Percentiles rank a stretch among this genome's conserved stretches.
Evolutionary conservation across 2,113 vertebrate species (phyloP).

Genomic region (Hippolais icterina): DNA sequence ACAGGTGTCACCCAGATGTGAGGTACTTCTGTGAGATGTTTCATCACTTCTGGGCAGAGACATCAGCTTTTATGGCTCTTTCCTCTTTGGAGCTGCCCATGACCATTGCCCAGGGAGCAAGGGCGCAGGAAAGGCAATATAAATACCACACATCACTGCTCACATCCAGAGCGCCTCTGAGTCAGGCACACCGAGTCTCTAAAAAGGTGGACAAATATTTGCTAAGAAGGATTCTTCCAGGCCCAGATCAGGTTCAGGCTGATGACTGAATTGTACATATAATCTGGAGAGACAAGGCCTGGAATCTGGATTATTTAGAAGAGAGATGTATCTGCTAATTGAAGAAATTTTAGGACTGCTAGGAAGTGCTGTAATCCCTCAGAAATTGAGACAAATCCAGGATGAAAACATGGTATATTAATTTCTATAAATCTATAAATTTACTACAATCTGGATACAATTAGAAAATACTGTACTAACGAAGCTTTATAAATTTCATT

Average conservation of each 20-base stretch:
- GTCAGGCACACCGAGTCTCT: slow-evolving; percentile 43
- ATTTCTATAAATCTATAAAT: background rate
- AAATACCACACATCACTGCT: background rate
- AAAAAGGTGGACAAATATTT: slow-evolving; percentile 46
- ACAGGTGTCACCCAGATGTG: slow-evolving; percentile 80
- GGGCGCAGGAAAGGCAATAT: background rate
- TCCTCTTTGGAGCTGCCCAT: background rate
- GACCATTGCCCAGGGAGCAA: background rate
- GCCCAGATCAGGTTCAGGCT: background rate
- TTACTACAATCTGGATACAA: background rate
- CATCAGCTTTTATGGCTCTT: background rate
- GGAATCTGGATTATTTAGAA: background rate
- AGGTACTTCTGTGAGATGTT: background rate
- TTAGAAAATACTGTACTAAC: background rate
- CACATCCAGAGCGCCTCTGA: background rate
- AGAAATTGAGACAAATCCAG: background rate
- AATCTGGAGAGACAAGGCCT: background rate
- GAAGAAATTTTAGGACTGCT: background rate
- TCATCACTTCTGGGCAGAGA: background rate
- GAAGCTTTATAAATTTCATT: background rate
- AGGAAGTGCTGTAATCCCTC: background rate
- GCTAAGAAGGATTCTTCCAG: slow-evolving; percentile 11
- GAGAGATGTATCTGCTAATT: background rate
- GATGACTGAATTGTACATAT: background rate
- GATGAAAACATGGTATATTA: background rate